Evolutionary conservation across 2,797 vertebrate genomes (phyloP), one percentile per base, ranked within the genome.

Genomic region (Centroberyx gerrardi): DNA sequence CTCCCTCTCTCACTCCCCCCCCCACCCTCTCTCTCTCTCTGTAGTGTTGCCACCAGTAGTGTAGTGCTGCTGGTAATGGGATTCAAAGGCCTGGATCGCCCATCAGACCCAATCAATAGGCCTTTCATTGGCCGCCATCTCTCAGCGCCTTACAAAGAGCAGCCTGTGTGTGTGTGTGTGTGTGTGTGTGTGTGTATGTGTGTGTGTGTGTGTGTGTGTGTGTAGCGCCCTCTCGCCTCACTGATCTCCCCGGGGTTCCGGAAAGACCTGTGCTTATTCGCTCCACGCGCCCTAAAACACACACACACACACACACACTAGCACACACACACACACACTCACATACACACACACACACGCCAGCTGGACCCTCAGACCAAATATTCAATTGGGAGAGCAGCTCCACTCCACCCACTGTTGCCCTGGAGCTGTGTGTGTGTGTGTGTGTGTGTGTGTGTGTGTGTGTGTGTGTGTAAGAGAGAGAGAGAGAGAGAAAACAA

Each of bases 51-150:
- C 90, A 85, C 83, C 80, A 83, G 80, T 88, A 77, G 79, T 86
- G 78, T 83, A 81, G 83, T 87, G 86, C 77, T 85, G 89, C 92
- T 90, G 90, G 87, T 94, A 95, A 95, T 95, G 90, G 92, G 91
- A 95, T 95, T 94, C 94, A 95, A 90, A 93, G 93, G 90, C 92
- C 91, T 91, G 88, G 91, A 94, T 94, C 90, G 69, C 85, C 93
- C 93, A 95, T 94, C 93, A 92, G 83, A 91, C 80, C 85, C 91
- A 92, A 95, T 96, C 95, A 95, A 96, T 95, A 95, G 92, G 88
- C 90, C 92, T 95, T 96, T 96, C 93, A 95, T 95, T 95, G 89
- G 93, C 91, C 74, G 91, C 92, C 91, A 94, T 94, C 92, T 93
- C 92, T 94, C 92, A 94, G 88, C 88, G 85, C 91, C 92, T 90